Evolutionary conservation across 1,140 invertebrate genomes (phyloP), one percentile per base, ranked within the genome.

Genomic region (Drosophila trapezifrons): DNA sequence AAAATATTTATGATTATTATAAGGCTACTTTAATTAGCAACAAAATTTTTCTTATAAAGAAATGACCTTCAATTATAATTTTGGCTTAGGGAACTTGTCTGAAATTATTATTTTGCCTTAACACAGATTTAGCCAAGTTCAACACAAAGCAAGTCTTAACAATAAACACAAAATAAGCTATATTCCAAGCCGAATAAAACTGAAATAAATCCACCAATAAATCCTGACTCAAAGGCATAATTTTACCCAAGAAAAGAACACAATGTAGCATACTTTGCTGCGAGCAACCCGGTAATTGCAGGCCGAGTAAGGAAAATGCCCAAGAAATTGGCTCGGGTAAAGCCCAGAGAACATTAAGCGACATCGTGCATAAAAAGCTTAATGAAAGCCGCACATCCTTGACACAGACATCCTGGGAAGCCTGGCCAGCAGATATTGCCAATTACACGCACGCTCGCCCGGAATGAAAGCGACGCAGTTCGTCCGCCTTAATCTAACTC

Each of bases 401-500:
- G 18, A 57, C 60, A 54, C 32, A 54, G n/a, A 35, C 52, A 60
- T 9, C 15, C 55, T 2, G 6, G n/a, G 29, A 45, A 45, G 37
- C 63, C 71, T 40, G 70, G 62, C 72, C 32, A 73, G 38, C 43
- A 46, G 59, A 64, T 75, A 75, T 64, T 56, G 58, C 54, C 74
- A 76, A 76, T 76, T 76, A 76, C 62, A 60, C 62, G 62, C 74
- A 76, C 54, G 55, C 72, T 32, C 71, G 54, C 60, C 17, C 47
- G 35, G 22, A 37, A 55, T 56, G 29, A 76, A 64, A 52, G 49
- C 45, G 46, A 75, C 40, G n/a, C 17, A 46, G 35, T 27, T 66
- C 55, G 62, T 49, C 38, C 60, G 64, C 77, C 86, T 80, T 85
- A 85, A 85, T 86, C 81, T 78, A 78, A 86, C 81, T 85, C 82